These are phyloP conservation scores for Aphelenchoides bicaudatus DNA, from an alignment of 2,888 invertebrate species.

Conservation along the genomic window DNA sequence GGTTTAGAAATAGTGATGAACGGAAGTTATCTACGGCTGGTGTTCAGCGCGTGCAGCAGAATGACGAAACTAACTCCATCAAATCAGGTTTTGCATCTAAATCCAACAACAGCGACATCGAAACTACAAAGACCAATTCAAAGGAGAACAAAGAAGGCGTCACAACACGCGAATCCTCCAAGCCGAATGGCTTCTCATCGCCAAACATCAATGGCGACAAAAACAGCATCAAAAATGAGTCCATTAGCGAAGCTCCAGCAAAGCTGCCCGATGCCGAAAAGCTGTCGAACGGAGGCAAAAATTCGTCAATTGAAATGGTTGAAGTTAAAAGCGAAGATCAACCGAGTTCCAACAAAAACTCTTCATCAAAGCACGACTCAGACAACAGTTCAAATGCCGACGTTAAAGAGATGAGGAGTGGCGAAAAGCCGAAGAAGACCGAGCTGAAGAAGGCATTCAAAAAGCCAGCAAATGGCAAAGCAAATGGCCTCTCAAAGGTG, in stretches of 20 bases:
- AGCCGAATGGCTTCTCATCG: no score
- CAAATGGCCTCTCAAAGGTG: not conserved
- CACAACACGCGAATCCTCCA: no score
- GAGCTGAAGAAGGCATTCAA: not conserved
- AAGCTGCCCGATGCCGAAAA: no score
- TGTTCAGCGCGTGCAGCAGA: not conserved
- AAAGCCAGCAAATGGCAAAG: not conserved
- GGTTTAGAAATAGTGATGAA: not conserved
- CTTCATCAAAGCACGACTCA: not conserved
- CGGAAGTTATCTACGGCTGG: not conserved
- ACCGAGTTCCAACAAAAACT: no score
- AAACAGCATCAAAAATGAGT: no score
- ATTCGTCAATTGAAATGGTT: not conserved
- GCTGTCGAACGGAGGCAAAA: not conserved
- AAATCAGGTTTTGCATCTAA: no score
- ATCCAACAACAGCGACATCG: no score
- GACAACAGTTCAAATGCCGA: not conserved
- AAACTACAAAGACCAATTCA: no score
- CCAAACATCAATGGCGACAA: no score
- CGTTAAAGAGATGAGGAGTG: conserved; percentile 1
- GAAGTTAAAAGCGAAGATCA: not conserved
- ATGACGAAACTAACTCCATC: no score
- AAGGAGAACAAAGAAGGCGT: no score
- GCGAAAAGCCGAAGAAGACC: conserved; percentile 2
- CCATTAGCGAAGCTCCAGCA: no score